Conservation (phyloP, 2,888 invertebrate genomes). For the Baronia brevicornis region DNA sequence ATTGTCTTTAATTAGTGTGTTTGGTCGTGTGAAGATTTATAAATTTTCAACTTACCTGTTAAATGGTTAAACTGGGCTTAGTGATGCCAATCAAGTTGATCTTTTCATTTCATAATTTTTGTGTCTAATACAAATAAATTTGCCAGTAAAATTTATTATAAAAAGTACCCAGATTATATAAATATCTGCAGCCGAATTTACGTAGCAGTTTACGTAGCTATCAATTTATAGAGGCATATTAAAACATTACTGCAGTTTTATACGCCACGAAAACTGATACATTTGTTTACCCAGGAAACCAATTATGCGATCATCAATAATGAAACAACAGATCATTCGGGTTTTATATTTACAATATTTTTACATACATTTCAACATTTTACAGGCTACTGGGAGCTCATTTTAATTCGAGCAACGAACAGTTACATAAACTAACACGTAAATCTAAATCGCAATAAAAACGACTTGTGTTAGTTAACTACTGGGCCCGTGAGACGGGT, state of each 20-base stretch:
- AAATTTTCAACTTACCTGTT: too few relatives aligned
- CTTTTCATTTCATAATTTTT: too few relatives aligned
- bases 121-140: too few relatives aligned
- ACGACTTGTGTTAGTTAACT: conserved; percentile 64
- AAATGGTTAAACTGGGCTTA: too few relatives aligned
- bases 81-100: too few relatives aligned
- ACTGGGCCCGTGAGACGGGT: conserved; percentile 53
- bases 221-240: conserved; percentile 22
- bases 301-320: conserved; percentile 43
- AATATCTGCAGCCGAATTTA: too few relatives aligned
- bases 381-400: conserved; percentile 74
- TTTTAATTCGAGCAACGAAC: conserved; percentile 76
- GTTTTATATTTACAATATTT: conserved; percentile 72
- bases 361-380: conserved; percentile 75
- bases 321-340: conserved; percentile 60
- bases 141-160: too few relatives aligned
- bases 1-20: too few relatives aligned
- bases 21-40: too few relatives aligned
- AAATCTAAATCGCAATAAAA: conserved; percentile 74
- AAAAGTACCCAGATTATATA: too few relatives aligned
- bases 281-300: conserved; percentile 30
- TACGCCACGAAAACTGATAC: conserved; percentile 25
- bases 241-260: conserved; percentile 30
- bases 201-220: too few relatives aligned
- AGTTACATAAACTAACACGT: conserved; percentile 74